A percentile compares a stretch with the other conserved stretches of the same genome.
Evolutionary conservation across 2,888 invertebrate genomes (phyloP).

Genomic region (Sesia bembeciformis): DNA sequence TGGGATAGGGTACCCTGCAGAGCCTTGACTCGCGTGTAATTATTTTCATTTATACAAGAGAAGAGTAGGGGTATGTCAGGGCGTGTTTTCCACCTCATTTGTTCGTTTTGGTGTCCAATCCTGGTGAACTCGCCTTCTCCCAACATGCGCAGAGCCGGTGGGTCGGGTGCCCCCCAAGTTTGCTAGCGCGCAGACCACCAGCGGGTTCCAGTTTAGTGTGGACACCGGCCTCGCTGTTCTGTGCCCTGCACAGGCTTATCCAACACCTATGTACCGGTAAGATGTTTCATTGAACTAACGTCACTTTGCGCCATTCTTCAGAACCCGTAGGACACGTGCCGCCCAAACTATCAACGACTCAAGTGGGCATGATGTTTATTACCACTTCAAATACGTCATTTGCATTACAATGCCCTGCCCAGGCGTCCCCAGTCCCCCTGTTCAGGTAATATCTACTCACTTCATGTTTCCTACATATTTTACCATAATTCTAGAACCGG

Average conservation of each 20-base stretch:
- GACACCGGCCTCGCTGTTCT: constrained; percentile 73
- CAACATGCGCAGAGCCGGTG: constrained; percentile 78
- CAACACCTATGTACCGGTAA: constrained; percentile 82
- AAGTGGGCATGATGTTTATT: constrained; percentile 75
- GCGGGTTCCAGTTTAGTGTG: constrained; percentile 75
- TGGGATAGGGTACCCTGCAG: constrained; percentile 97
- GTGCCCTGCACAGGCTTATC: constrained; percentile 82
- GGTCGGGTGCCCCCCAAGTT: constrained; percentile 79
- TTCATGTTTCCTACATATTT: too few species aligned
- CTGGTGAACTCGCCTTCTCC: constrained; percentile 65
- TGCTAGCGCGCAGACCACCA: constrained; percentile 74
- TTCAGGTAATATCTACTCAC: constrained; percentile 49
- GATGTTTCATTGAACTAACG: constrained; percentile 40
- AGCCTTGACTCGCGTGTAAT: constrained; percentile 57
- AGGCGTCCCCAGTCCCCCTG: constrained; percentile 74
- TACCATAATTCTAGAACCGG: constrained; percentile 37
- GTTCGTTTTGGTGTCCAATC: constrained; percentile 23
- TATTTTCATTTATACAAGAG: constrained; percentile 8
- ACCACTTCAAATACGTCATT: constrained; percentile 58
- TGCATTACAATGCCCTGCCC: constrained; percentile 81
- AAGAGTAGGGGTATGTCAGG: constrained; percentile 27
- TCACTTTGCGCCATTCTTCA: constrained; percentile 45
- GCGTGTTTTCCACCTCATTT: constrained; percentile 16
- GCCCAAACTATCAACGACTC: constrained; percentile 52
- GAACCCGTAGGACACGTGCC: constrained; percentile 62